These are phyloP conservation scores for Pomacea maculata DNA, from an alignment of 1,140 invertebrate species.

Conservation along the genomic window DNA sequence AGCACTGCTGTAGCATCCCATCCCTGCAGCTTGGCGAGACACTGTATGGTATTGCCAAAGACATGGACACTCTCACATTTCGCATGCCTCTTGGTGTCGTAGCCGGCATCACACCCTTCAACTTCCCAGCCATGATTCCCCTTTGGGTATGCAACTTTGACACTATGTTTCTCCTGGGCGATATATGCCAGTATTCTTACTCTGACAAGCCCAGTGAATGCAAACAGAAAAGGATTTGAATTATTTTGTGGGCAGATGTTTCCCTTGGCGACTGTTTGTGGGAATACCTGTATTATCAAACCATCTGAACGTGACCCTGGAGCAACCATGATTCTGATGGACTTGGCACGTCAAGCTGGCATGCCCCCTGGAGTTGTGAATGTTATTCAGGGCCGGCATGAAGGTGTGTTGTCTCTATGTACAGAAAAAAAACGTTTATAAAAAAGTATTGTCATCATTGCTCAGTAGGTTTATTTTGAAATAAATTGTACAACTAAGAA, in stretches of 20 bases:
- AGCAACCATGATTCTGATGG: slow-evolving; percentile 92
- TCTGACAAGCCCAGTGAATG: no score
- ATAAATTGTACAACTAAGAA: no score
- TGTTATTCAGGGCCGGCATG: slow-evolving; percentile 94
- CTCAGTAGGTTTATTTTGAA: no score
- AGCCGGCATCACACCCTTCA: slow-evolving; percentile 82
- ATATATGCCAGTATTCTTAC: no score
- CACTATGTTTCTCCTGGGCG: neutral
- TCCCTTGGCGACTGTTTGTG: slow-evolving; percentile 90
- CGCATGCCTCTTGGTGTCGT: slow-evolving; percentile 86
- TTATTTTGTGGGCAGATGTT: slow-evolving; percentile 77
- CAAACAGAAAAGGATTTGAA: neutral
- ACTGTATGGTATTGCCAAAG: slow-evolving; percentile 88
- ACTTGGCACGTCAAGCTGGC: slow-evolving; percentile 88
- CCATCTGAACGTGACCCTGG: slow-evolving; percentile 98
- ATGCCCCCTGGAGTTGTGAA: slow-evolving; percentile 94
- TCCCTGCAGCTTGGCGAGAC: slow-evolving; percentile 92
- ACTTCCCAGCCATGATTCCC: slow-evolving; percentile 99
- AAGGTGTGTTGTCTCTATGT: slow-evolving; percentile 63
- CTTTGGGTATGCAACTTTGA: slow-evolving; percentile 78
- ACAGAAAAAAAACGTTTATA: no score
- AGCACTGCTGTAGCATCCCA: slow-evolving; percentile 94
- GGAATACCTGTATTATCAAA: slow-evolving; percentile 79
- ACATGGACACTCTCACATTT: slow-evolving; percentile 79
- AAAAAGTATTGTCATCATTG: no score